Evolutionary conservation across 2,888 invertebrate genomes (phyloP).

Genomic region (Coremacera marginata): DNA sequence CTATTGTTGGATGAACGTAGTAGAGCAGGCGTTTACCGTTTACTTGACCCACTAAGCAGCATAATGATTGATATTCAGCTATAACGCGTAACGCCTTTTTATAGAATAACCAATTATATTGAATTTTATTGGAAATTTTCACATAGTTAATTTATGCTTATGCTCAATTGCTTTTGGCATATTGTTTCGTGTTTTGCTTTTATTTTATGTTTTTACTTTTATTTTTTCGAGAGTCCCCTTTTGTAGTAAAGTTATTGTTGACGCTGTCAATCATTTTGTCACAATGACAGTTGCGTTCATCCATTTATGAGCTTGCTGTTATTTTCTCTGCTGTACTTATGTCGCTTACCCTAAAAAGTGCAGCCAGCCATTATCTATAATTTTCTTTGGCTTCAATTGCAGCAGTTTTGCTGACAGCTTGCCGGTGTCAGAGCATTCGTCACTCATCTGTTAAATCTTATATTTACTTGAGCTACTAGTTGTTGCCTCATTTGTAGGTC

Average conservation of each 20-base stretch:
- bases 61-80: conserved; percentile 24
- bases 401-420: conserved; percentile 13
- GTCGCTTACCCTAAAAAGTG: neutral
- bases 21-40: conserved; percentile 51
- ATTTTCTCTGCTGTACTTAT: neutral
- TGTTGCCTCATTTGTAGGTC: neutral
- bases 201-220: neutral
- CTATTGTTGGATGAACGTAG: conserved; percentile 29
- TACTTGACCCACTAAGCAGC: conserved; percentile 47
- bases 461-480: neutral
- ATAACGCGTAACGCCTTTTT: conserved; percentile 4
- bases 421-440: neutral
- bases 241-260: neutral
- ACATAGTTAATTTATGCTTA: neutral
- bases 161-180: neutral
- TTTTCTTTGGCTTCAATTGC: conserved; percentile 20
- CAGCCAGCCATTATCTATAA: conserved; percentile 1
- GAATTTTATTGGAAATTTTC: neutral
- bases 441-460: neutral
- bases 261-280: conserved; percentile 36
- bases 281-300: neutral
- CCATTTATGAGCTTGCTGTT: neutral
- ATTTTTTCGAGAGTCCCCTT: neutral
- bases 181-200: neutral
- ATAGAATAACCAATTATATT: neutral